Evolutionary conservation across 1,140 invertebrate species (phyloP).

Genomic region (Listronotus oregonensis): DNA sequence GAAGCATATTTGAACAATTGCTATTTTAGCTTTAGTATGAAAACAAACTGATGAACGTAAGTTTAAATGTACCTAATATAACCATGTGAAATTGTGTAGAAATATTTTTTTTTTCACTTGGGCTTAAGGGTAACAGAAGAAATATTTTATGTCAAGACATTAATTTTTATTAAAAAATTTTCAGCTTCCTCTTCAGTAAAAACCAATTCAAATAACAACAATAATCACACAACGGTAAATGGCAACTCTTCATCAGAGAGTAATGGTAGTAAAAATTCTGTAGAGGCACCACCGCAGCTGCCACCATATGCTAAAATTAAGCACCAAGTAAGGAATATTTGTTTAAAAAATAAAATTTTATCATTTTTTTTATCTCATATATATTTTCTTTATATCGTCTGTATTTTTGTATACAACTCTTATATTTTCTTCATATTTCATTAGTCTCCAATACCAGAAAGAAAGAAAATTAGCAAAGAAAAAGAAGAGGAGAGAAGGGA

Average conservation of each 20-base stretch:
- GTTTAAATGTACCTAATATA: no score
- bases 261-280: conserved; percentile 49
- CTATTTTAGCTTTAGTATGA: no score
- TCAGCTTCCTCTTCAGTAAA: conserved; percentile 59
- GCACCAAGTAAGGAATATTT: conserved; percentile 64
- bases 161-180: conserved; percentile 48
- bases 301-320: conserved; percentile 77
- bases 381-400: no score
- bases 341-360: neutral
- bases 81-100: no score
- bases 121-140: no score
- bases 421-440: neutral
- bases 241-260: conserved; percentile 43
- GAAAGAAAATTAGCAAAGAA: conserved; percentile 90
- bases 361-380: no score
- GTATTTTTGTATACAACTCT: no score
- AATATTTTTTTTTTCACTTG: no score
- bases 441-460: conserved; percentile 87
- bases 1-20: no score
- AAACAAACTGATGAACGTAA: no score
- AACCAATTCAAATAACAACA: conserved; percentile 57
- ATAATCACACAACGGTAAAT: conserved; percentile 55
- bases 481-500: conserved; percentile 91
- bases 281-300: conserved; percentile 51
- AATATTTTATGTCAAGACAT: no score